A percentile compares a stretch with the other conserved stretches of the same genome.
These are phyloP conservation scores for Pionites leucogaster DNA, from an alignment of 2,113 vertebrate species.

Conservation along the genomic window DNA sequence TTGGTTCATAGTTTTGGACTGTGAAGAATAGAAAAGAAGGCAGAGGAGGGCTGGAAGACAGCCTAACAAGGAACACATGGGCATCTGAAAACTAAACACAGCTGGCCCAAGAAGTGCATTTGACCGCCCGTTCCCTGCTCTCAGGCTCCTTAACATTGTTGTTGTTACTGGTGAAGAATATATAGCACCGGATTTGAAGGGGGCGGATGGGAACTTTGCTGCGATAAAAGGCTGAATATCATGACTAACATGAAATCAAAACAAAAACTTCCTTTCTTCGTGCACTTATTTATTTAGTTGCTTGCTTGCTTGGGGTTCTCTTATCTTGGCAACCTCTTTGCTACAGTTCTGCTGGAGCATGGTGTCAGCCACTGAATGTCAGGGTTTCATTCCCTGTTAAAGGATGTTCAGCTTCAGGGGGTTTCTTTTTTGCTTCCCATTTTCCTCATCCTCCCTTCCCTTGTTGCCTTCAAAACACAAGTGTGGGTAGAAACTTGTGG, in stretches of 20 bases:
- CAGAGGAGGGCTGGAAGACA: constrained; percentile 63
- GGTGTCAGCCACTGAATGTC: not conserved
- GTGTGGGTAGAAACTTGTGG: not conserved
- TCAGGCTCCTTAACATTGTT: constrained; percentile 8
- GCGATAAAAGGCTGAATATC: constrained; percentile 56
- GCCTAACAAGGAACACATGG: constrained; percentile 80
- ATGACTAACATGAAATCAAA: constrained; percentile 63
- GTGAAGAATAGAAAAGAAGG: constrained; percentile 69
- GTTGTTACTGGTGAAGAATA: constrained; percentile 56
- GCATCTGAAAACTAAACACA: constrained; percentile 77
- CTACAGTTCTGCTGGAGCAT: not conserved
- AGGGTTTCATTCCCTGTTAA: not conserved
- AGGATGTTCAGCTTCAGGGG: not conserved
- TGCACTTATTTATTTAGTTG: constrained; percentile 48
- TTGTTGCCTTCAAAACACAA: not conserved
- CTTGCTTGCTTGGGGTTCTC: constrained; percentile 1
- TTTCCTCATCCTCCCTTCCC: not conserved
- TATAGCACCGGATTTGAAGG: constrained; percentile 50
- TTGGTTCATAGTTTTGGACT: constrained; percentile 78
- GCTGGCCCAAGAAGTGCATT: constrained; percentile 47
- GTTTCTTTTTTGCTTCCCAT: not conserved
- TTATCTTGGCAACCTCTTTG: constrained; percentile 16
- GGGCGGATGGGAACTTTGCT: constrained; percentile 45
- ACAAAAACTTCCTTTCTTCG: constrained; percentile 66
- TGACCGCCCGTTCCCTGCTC: constrained; percentile 37